Percentiles rank a stretch among this genome's conserved stretches.
phyloP scores from a whole-genome alignment of 2,113 vertebrate species.

The Dolichallabes microphthalmus region DNA sequence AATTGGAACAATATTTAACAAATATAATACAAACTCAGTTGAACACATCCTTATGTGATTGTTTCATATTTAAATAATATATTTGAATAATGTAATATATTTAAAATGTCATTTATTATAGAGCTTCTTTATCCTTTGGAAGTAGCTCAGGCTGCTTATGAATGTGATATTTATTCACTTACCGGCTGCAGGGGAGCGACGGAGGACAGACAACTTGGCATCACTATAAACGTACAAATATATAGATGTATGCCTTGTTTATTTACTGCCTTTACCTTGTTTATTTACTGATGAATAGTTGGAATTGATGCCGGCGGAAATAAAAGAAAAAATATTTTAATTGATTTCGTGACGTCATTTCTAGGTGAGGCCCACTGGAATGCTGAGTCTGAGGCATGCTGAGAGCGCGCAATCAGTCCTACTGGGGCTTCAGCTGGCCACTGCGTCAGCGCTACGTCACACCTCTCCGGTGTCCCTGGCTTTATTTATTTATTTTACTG shows the following conservation, averaged over 20 bases:
- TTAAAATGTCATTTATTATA: not conserved
- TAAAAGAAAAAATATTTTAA: not conserved
- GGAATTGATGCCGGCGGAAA: not conserved
- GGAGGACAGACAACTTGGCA: not conserved
- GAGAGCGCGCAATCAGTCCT: slow-evolving; percentile 57
- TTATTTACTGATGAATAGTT: not conserved
- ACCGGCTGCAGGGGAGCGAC: not conserved
- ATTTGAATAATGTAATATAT: no score
- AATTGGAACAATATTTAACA: not conserved
- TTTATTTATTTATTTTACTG: slow-evolving; percentile 76
- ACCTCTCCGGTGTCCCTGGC: slow-evolving; percentile 75
- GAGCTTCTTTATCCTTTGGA: not conserved
- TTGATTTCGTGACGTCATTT: slow-evolving; percentile 44
- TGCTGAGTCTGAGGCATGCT: slow-evolving; percentile 21
- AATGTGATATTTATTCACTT: not conserved
- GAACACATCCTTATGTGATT: not conserved
- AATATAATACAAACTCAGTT: not conserved
- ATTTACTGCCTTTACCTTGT: not conserved
- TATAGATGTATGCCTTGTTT: not conserved
- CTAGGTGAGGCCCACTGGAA: not conserved
- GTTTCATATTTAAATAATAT: no score
- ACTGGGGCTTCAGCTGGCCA: slow-evolving; percentile 61
- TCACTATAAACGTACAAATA: not conserved
- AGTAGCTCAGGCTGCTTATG: not conserved
- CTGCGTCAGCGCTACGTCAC: slow-evolving; percentile 76